Conservation (phyloP, 1,140 invertebrate genomes). For the Drosophila burlai region DNA sequence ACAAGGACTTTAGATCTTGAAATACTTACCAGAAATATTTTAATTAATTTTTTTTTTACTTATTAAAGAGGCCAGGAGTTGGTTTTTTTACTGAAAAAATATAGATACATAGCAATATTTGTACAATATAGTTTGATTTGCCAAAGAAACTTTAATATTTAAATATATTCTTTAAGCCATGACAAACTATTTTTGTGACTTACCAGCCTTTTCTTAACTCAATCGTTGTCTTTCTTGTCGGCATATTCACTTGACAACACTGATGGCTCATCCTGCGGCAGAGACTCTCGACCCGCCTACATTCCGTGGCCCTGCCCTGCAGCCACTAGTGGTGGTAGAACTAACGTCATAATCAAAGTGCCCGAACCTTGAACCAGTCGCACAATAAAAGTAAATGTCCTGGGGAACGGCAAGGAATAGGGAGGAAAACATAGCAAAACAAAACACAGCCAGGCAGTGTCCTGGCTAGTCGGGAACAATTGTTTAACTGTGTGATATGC, state of each 20-base stretch:
- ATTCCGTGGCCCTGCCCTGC: conserved; percentile 21
- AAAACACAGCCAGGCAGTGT: conserved; percentile 25
- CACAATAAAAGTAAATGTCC: conserved; percentile 66
- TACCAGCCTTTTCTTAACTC: not conserved
- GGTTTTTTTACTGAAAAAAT: not conserved
- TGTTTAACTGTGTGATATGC: conserved; percentile 66
- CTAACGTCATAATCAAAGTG: conserved; percentile 62
- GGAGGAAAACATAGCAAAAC: conserved; percentile 1
- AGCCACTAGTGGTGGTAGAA: conserved; percentile 19
- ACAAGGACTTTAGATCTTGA: no score
- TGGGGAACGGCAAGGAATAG: conserved; percentile 12
- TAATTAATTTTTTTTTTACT: no score
- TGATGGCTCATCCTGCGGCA: conserved; percentile 20
- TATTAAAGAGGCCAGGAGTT: no score
- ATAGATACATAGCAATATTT: not conserved
- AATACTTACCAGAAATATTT: no score
- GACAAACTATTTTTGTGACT: no score
- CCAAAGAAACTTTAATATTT: not conserved
- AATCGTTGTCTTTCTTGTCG: not conserved
- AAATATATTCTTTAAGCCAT: not conserved
- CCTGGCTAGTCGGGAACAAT: conserved; percentile 54
- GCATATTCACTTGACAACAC: conserved; percentile 2
- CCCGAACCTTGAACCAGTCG: conserved; percentile 61
- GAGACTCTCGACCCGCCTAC: conserved; percentile 9
- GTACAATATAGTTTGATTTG: not conserved